These are phyloP conservation scores for Aleiodes alternator DNA, from an alignment of 2,888 invertebrate genomes.

Conservation along the genomic window DNA sequence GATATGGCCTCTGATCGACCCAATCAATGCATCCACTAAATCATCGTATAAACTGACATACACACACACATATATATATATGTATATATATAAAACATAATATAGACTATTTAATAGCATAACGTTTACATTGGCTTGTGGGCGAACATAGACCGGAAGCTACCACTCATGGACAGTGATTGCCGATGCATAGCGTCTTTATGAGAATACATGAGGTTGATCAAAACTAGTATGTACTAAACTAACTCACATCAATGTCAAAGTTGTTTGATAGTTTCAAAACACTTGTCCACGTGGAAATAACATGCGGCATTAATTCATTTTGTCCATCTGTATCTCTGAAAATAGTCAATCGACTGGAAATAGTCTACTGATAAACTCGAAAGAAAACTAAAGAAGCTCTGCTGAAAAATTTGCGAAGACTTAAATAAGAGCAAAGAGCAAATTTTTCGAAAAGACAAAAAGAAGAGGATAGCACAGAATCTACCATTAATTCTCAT, in stretches of 20 bases:
- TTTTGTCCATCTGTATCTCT: background rate
- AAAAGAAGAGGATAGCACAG: conserved; percentile 52
- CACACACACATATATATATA: background rate
- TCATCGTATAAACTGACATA: conserved; percentile 75
- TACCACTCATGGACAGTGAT: conserved; percentile 74
- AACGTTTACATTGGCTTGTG: conserved; percentile 61
- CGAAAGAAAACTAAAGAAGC: too few relatives aligned
- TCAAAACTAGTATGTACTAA: conserved; percentile 26
- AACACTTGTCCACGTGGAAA: conserved; percentile 3
- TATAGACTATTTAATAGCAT: conserved; percentile 59
- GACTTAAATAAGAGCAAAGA: conserved; percentile 3
- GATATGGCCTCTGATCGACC: conserved; percentile 74
- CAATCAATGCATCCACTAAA: conserved; percentile 75
- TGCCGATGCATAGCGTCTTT: conserved; percentile 72
- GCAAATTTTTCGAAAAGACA: conserved; percentile 46
- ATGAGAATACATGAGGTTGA: conserved; percentile 61
- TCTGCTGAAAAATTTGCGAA: too few relatives aligned
- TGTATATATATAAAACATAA: background rate
- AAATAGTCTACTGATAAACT: conserved; percentile 27
- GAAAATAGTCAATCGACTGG: conserved; percentile 34
- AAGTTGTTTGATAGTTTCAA: conserved; percentile 24
- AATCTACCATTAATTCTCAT: conserved; percentile 74
- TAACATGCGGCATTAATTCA: background rate
- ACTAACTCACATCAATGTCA: conserved; percentile 33
- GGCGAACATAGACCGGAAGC: conserved; percentile 71